Conservation (phyloP, 30 jellyfish, hydroid and myxozoan species). For the Sanderia malayensis region DNA sequence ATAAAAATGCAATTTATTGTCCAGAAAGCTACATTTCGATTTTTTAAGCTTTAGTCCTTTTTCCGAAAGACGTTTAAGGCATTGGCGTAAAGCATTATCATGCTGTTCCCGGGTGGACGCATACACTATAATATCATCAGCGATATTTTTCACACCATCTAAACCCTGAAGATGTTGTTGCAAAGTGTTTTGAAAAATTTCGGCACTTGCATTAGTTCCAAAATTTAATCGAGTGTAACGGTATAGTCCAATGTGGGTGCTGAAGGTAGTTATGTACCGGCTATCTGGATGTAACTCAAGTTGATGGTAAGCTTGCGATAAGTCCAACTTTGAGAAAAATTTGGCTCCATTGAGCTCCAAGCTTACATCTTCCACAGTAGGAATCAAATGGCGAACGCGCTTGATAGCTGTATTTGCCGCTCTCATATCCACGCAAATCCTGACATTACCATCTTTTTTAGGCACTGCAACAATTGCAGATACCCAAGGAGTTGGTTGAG, state of each 20-base stretch:
- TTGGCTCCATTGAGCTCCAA: too few relatives aligned
- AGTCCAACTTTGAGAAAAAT: too few relatives aligned
- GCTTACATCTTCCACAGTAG: too few relatives aligned
- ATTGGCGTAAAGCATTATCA: background rate
- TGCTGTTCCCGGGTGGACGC: constrained; percentile 23
- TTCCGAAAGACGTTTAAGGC: background rate
- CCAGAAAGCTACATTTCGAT: background rate
- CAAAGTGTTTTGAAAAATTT: constrained; percentile 11
- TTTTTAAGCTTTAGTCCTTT: background rate
- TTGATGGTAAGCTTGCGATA: too few relatives aligned
- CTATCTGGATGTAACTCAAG: too few relatives aligned
- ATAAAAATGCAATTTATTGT: too few relatives aligned
- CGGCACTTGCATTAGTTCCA: constrained; percentile 47
- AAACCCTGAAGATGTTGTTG: constrained; percentile 9
- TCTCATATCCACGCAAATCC: too few relatives aligned
- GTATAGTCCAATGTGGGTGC: constrained; percentile 43
- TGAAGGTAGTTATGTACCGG: constrained; percentile 19
- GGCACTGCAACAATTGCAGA: background rate
- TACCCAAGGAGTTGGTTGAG: too few relatives aligned
- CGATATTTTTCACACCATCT: constrained; percentile 6
- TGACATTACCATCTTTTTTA: too few relatives aligned
- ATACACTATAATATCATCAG: constrained; percentile 32
- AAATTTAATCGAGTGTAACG: constrained; percentile 34
- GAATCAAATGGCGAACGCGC: too few relatives aligned
- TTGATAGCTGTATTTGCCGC: too few relatives aligned